Base-by-base conservation (phyloP, 2,888 invertebrate genomes). In the Syritta pipiens region DNA sequence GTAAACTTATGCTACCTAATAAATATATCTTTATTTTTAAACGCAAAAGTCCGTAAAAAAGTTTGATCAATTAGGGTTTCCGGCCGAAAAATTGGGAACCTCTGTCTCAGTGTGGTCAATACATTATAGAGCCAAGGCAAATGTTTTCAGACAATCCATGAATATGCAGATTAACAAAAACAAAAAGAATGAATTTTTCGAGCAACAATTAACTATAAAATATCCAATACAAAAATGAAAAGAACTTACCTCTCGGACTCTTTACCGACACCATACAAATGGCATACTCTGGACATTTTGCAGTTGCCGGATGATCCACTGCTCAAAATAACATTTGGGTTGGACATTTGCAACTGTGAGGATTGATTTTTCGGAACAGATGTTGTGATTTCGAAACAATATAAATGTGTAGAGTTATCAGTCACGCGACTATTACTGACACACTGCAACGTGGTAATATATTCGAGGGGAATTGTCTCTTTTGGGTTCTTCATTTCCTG, bases 401-500 rank as follows among this genome's bases (percentile, higher is more conserved):
- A 88, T 63, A 89, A 86, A 63, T 88, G 88, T 1, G 89, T 88
- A 0, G 87, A 85, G 44, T 86, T 88, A 46, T 89, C 88, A 0
- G 88, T 88, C 89, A 82, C 92, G 10, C 89, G 88, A 65, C 85
- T 88, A 57, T 89, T 89, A 82, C 87, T 88, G 17, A 89, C 88
- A 81, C 88, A 88, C 68, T 89, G 89, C 71, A 89, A 59, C 17
- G 89, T 89, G 12, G 88, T 88, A 12, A 89, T 86, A 81, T 90
- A 91, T 55, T 94, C 93, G 81, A 95, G 89, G 3, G 92, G 89
- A 84, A 95, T 92, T 17, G 91, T 89, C 87, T 96, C 95, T 85
- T 94, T 94, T 17, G 93, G 85, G 30, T 91, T 89, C 30, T 92
- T 91, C 88, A 93, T 92, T 59, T 92, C 92, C 82, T 93, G 93